Base-by-base conservation (phyloP, 2,113 vertebrate genomes). In the Nycticorax nycticorax region DNA sequence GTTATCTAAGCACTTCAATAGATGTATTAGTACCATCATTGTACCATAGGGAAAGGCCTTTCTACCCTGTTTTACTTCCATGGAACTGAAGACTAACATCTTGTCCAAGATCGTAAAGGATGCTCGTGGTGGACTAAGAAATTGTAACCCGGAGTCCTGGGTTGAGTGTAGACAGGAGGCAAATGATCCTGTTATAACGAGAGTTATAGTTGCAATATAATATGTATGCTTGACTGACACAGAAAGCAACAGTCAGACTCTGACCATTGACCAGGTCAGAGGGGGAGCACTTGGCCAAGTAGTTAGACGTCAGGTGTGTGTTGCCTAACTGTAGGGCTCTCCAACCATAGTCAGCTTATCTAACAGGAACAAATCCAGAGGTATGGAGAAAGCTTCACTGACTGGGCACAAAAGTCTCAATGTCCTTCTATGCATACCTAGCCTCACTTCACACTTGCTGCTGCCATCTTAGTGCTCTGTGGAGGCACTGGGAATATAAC, bases 371-470 rank as follows among this genome's bases (percentile, higher is more conserved):
- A 1, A 60, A 77, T 60, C 27, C 79, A 66, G 55, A 66, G 60
- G 17, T 22, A n/a, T 1, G 6, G 35, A 52, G 52, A 33, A 66
- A 55, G 19, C 35, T 90, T 52, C 67, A 19, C 7, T 81, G 35
- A 10, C 26, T 26, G 43, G n/a, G 26, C 32, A 50, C 13, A 59
- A 6, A 80, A 64, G 23, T 32, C 30, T 85, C 30, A 48, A 0
- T 1, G 1, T 24, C 12, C 24, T 8, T 69, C 14, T 69, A 0
- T 56, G 24, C 22, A 6, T 20, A 39, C n/a, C 19, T 64, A 50
- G 19, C 41, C 50, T 57, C 57, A n/a, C 13, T 53, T 39, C 55
- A 41, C 19, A 1, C 45, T 53, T 55, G 37, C 19, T 55, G 2
- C 22, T 78, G 33, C 22, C 28, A 21, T 33, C 37, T 41, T 9